A percentile compares a stretch with the other conserved stretches of the same genome.
Evolutionary conservation across 2,797 vertebrate genomes (phyloP).

Genomic region (Semotilus atromaculatus): DNA sequence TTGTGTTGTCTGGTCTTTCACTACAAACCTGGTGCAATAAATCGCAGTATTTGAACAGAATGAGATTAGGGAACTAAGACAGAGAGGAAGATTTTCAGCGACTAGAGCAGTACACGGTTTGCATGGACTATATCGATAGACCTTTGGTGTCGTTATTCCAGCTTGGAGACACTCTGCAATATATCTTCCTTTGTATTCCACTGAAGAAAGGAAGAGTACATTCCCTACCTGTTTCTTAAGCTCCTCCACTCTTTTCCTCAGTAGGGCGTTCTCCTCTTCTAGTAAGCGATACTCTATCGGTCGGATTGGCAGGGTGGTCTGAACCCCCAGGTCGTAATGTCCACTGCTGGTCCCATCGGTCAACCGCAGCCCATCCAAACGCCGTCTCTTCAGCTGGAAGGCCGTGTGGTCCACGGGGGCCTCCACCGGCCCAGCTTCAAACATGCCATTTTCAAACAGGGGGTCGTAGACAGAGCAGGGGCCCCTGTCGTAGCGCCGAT

Average conservation of each 20-base stretch:
- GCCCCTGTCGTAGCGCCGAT: slow-evolving; percentile 79
- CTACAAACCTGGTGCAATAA: background rate
- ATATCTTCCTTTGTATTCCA: background rate
- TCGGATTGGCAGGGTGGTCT: slow-evolving; percentile 78
- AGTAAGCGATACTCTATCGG: slow-evolving; percentile 90
- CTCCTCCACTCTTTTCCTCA: slow-evolving; percentile 94
- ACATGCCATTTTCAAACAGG: slow-evolving; percentile 79
- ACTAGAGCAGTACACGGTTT: background rate
- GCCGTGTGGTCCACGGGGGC: slow-evolving; percentile 84
- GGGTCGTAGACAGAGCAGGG: slow-evolving; percentile 85
- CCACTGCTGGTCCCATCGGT: slow-evolving; percentile 72
- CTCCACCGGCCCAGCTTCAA: slow-evolving; percentile 81
- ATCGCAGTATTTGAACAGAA: background rate
- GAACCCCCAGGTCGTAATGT: slow-evolving; percentile 83
- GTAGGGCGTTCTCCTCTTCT: slow-evolving; percentile 92
- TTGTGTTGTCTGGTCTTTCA: background rate
- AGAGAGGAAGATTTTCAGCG: background rate
- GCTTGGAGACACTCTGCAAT: too few species aligned
- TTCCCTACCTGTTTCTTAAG: slow-evolving; percentile 91
- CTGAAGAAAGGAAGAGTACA: slow-evolving; percentile 3
- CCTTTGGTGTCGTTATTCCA: too few species aligned
- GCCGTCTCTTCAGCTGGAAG: slow-evolving; percentile 90
- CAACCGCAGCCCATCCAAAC: slow-evolving; percentile 88
- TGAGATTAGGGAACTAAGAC: background rate
- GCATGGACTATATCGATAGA: background rate